Evolutionary conservation across 2,888 invertebrate species (phyloP), one percentile per base, ranked within the genome.

Genomic region (Globia sparganii): DNA sequence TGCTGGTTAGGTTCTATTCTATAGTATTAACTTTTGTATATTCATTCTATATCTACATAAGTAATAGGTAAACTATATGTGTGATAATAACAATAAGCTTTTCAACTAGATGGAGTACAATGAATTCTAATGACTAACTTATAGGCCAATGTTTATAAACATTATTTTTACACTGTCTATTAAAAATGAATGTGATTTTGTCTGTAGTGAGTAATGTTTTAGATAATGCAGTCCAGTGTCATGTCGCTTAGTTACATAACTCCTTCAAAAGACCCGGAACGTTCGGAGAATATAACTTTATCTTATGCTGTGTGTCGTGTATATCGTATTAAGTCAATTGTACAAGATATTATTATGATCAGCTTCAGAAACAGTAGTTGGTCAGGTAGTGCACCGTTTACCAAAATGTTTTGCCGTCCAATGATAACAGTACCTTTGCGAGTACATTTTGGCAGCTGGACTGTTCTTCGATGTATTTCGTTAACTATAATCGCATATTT

Each of bases 51-150:
- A 88, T 94, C 92, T 96, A 96, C 94, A 91, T 94, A 93, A 53
- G 53, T 53, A 53, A 91, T 95, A 94, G 94, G 93, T 94, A 93
- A 88, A 91, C 89, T 92, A 91, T 92, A 90, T 94, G 96, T 96
- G 96, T 96, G 96, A 96, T 96, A 96, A 96, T 96, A 96, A 94
- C 89, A 90, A 91, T 96, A 96, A 96, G 96, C 96, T 96, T 96
- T 95, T 94, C 94, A 94, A 94, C 92, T 96, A 96, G 95, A 93
- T 94, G 91, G 92, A 95, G 94, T 95, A 96, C 96, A 95, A 95
- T 96, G 95, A 95, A 94, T 93, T 88, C 88, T 89, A 93, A 95
- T 92, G 90, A 91, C 90, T 93, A 92, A 94, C 93, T 93, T 88
- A 94, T 96, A 95, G 95, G 96, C 93, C 96, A 96, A 95, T 94